A percentile compares a stretch with the other conserved stretches of the same genome.
Conservation (phyloP, 2,797 vertebrate species). For the Cyprinella venusta region DNA sequence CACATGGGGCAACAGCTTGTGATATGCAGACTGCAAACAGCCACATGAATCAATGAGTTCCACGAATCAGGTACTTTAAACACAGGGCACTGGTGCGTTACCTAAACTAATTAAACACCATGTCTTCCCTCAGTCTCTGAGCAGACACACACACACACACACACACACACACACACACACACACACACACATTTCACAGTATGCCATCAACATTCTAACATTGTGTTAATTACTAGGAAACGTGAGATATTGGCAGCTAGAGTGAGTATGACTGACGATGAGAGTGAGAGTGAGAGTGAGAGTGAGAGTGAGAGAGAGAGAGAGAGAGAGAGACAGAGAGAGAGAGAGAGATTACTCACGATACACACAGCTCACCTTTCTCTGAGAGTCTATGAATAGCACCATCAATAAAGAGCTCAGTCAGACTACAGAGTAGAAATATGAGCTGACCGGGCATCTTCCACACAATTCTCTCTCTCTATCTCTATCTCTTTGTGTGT, state of each 20-base stretch:
- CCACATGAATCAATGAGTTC: slow-evolving; percentile 65
- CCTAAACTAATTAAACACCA: slow-evolving; percentile 76
- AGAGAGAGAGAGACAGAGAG: neutral
- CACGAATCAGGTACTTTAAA: slow-evolving; percentile 61
- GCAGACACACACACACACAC: neutral
- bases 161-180: slow-evolving; percentile 29
- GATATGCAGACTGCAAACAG: slow-evolving; percentile 60
- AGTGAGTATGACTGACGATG: slow-evolving; percentile 8
- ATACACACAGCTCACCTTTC: slow-evolving; percentile 51
- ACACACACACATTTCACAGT: slow-evolving; percentile 3
- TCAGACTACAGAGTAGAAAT: slow-evolving; percentile 51
- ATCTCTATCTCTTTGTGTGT: neutral
- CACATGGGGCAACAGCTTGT: slow-evolving; percentile 60
- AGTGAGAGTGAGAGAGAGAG: neutral
- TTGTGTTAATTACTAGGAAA: slow-evolving; percentile 41
- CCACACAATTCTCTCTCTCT: neutral
- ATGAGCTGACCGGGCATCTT: slow-evolving; percentile 34
- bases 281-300: neutral
- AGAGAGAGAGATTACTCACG: neutral
- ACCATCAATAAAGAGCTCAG: slow-evolving; percentile 44
- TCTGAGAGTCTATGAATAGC: slow-evolving; percentile 42
- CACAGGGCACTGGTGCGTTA: slow-evolving; percentile 73
- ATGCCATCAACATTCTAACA: slow-evolving; percentile 18
- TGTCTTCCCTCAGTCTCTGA: slow-evolving; percentile 56
- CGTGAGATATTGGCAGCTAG: slow-evolving; percentile 23